Evolutionary conservation across 2,888 invertebrate genomes (phyloP), one percentile per base, ranked within the genome.

Genomic region (Drosophila prostipennis): DNA sequence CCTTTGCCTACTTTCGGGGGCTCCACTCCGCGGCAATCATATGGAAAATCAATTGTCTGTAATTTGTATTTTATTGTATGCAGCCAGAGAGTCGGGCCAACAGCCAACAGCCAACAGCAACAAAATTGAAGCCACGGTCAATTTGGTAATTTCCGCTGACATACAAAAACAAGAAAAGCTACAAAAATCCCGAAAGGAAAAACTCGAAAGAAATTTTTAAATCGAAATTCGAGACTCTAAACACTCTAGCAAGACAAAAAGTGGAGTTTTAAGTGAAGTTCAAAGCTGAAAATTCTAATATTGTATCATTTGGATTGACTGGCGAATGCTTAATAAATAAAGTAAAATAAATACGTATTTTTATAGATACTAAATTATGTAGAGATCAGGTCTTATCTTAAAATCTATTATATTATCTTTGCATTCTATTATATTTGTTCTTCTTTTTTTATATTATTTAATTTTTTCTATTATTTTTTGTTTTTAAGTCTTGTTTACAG

Each of bases 71-170:
- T 82, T 79, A 81, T 81, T 76, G 72, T 84, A 74, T 72, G 73
- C 85, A 58, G 59, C 11, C 53, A n/a, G 39, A 19, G 29, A 10
- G 43, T 34, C 13, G 37, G 48, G 37, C 42, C 37, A 46, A 45
- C 10, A 51, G 37, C 39, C 45, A 49, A 46, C 54, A 64, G 60
- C 40, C 36, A 51, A 46, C 59, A 67, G 61, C 42, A 53, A 42
- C 49, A 73, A 74, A 84, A 89, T 77, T 79, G 77, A 76, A 87
- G 89, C 85, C 85, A 89, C 81, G 85, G 89, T 77, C 85, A 87
- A 85, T 85, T 85, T 84, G 75, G 76, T 55, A 75, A 80, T 84
- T 80, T 84, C 87, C 89, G 82, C 74, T 78, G 77, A 77, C 77
- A 80, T 72, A 74, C 74, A 72, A 76, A 75, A 79, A 55, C 51